Percentiles rank a stretch among this genome's conserved stretches.
Conservation (phyloP, 2,888 invertebrate genomes). For the Sturmia bella region DNA sequence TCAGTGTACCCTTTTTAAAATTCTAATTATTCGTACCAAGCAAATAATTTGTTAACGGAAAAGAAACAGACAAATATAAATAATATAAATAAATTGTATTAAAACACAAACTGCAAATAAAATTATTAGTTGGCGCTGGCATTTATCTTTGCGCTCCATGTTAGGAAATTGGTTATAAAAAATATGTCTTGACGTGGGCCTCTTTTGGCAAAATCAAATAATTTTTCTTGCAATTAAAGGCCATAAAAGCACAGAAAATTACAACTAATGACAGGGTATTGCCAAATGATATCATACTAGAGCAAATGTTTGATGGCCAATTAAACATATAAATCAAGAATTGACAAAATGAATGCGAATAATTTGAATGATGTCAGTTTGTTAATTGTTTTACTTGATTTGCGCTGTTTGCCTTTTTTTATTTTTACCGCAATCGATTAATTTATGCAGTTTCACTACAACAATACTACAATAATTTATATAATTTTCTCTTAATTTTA, state of each 20-base stretch:
- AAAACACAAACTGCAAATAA: too few species aligned
- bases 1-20: too few species aligned
- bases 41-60: too few species aligned
- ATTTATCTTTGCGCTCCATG: too few species aligned
- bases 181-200: too few species aligned
- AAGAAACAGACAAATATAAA: too few species aligned
- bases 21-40: too few species aligned
- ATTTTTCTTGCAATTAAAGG: constrained; percentile 4
- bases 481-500: constrained; percentile 9
- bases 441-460: constrained; percentile 30
- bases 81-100: too few species aligned
- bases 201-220: too few species aligned
- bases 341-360: not conserved
- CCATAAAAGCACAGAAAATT: constrained; percentile 6
- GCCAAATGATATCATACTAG: too few species aligned
- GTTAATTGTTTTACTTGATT: constrained; percentile 1
- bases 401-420: not conserved
- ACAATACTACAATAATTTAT: constrained; percentile 11
- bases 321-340: not conserved
- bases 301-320: not conserved
- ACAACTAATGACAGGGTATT: constrained; percentile 35
- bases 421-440: constrained; percentile 3
- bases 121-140: too few species aligned
- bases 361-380: constrained; percentile 38
- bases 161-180: too few species aligned